Base-by-base conservation (phyloP, 2,797 vertebrate species). In the Cuculus canorus region DNA sequence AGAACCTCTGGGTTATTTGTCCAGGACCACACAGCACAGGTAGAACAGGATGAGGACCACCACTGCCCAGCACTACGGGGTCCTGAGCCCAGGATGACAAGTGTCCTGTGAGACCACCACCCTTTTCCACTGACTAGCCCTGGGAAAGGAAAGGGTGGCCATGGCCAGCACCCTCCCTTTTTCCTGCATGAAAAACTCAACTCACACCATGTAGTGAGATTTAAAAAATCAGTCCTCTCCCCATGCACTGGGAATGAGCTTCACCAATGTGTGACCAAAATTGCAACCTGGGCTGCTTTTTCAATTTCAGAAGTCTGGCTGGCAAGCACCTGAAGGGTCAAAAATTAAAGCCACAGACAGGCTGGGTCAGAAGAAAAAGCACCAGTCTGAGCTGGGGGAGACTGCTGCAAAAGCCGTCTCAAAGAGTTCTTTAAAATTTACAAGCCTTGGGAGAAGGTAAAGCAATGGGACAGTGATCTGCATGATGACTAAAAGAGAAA, bases 21-120 rank as follows among this genome's bases (percentile, higher is more conserved):
- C 41, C 19, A 35, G 57, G 22, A 37, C 13, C 24, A 47, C 10
- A 21, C 22, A 43, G 28, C 13, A 56, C 2, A 3, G 60, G 33
- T 70, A n/a, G 27, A 52, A 37, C 15, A 43, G 47, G 28, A 23
- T 37, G 28, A 60, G 47, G n/a, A 68, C 28, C 2, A 1, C 27
- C 22, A 37, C n/a, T 37, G 22, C n/a, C 27, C 45, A 59, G 45
- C 63, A 35, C 53, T 52, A 53, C 2, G 6, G n/a, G 27, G 5
- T 53, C 5, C 39, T 5, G 23, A 72, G 39, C 39, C 22, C 37
- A 66, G 37, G 47, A 68, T 14, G 15, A 10, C 2, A 1, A 18
- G 27, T 0, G 3, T 13, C 61, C 39, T 23, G 24, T 0, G 0
- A 57, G 30, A 30, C 25, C 4, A 2, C 15, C 45, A n/a, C 15